Percentiles rank a stretch among this genome's conserved stretches.
Evolutionary conservation across 92 coral and sea anemone genomes (phyloP).

Genomic region (Ricordea florida): DNA sequence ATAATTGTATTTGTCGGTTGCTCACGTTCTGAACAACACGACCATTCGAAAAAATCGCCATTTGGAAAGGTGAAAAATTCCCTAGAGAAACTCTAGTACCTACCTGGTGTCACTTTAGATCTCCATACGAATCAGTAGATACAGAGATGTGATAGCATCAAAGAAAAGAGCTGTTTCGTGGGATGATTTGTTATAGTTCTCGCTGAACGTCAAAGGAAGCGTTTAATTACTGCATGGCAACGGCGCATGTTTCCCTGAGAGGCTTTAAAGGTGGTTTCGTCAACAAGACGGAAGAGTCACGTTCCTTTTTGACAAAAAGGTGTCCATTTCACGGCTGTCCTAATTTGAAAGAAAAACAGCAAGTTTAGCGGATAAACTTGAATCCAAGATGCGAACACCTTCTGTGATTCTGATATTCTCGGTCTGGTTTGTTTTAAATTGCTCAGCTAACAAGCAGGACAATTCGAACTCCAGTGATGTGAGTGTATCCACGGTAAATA

Average conservation of each 20-base stretch:
- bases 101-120: neutral
- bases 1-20: neutral
- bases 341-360: no score
- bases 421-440: neutral
- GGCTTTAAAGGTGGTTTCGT: neutral
- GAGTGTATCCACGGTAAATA: neutral
- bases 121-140: neutral
- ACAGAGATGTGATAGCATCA: neutral
- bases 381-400: neutral
- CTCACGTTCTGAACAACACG: neutral
- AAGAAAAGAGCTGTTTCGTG: neutral
- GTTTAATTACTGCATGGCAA: conserved; percentile 1
- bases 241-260: neutral
- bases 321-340: neutral
- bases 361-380: neutral
- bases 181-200: neutral
- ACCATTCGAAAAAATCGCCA: neutral
- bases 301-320: neutral
- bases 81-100: neutral
- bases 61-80: neutral
- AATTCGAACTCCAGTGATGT: neutral
- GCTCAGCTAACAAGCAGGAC: neutral
- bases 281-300: neutral
- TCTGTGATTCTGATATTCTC: neutral
- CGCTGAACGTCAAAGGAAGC: conserved; percentile 9